These are phyloP conservation scores for Falco berigora DNA, from an alignment of 2,797 vertebrate species.

Conservation along the genomic window DNA sequence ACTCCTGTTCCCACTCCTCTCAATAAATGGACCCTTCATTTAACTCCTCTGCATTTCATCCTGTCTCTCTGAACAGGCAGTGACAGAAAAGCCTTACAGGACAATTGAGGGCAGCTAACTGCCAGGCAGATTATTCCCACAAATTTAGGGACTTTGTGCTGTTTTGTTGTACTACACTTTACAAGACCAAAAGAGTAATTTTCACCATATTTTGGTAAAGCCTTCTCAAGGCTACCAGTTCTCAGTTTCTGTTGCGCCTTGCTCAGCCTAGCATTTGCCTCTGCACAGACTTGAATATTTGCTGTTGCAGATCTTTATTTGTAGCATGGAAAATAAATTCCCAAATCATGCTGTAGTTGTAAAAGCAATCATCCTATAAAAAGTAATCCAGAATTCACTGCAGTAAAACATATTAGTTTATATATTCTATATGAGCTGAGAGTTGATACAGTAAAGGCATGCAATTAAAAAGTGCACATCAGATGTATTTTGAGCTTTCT, in stretches of 20 bases:
- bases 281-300: not conserved
- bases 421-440: not conserved
- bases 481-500: not conserved
- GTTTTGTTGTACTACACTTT: not conserved
- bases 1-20: not conserved
- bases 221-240: not conserved
- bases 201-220: not conserved
- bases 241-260: not conserved
- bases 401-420: not conserved
- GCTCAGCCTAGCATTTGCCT: not conserved
- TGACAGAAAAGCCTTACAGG: not conserved
- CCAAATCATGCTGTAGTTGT: not conserved
- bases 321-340: not conserved
- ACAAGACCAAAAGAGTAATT: not conserved
- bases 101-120: not conserved
- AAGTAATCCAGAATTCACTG: not conserved
- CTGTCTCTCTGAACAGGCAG: not conserved
- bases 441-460: not conserved
- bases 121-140: not conserved
- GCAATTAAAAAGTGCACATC: slow-evolving; percentile 26
- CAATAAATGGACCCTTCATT: not conserved
- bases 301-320: not conserved
- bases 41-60: not conserved
- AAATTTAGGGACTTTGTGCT: not conserved
- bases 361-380: slow-evolving; percentile 6